phyloP scores from a whole-genome alignment of 2,888 invertebrate genomes.

The Noctua fimbriata region DNA sequence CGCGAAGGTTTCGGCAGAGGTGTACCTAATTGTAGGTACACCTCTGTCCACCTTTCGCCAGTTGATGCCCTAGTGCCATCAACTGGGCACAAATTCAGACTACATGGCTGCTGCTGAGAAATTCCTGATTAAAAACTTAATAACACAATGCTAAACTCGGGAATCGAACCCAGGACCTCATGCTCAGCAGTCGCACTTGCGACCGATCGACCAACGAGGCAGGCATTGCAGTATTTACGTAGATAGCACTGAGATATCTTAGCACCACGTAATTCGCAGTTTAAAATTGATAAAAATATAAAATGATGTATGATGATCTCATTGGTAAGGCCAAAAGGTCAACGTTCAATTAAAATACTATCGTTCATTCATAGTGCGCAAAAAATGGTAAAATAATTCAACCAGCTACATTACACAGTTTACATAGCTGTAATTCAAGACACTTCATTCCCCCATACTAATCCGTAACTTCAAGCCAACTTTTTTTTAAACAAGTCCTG shows the following conservation, averaged over 20 bases:
- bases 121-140: neutral
- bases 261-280: neutral
- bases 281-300: neutral
- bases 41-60: neutral
- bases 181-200: neutral
- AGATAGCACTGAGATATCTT: neutral
- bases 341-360: neutral
- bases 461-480: neutral
- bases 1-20: neutral
- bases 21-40: neutral
- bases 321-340: neutral
- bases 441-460: neutral
- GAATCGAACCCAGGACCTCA: neutral
- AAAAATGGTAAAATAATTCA: neutral
- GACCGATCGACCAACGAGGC: neutral
- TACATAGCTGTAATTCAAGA: neutral
- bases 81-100: neutral
- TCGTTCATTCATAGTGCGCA: neutral
- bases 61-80: neutral
- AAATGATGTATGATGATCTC: constrained; percentile 7
- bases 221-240: neutral
- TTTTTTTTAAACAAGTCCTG: too few species aligned
- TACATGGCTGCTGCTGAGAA: neutral
- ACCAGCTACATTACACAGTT: too few species aligned
- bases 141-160: neutral